phyloP scores from a whole-genome alignment of 2,888 invertebrate species.

The Meghimatium bilineatum region DNA sequence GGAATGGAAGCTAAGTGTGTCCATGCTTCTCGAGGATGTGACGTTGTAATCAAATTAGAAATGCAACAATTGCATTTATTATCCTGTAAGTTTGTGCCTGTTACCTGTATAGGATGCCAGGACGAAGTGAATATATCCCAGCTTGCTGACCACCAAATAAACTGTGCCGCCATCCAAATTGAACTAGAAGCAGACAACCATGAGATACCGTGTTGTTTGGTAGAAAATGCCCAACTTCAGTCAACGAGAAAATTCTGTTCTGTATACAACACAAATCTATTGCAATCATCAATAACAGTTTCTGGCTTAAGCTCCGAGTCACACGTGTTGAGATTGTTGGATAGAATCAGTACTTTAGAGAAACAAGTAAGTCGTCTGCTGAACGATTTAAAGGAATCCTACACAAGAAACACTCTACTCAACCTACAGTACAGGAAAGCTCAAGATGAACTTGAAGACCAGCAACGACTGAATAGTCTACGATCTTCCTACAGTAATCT shows the following conservation, averaged over 20 bases:
- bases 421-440: constrained; percentile 38
- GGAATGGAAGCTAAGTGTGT: constrained; percentile 69
- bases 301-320: not conserved
- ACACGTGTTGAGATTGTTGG: constrained; percentile 58
- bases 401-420: constrained; percentile 65
- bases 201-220: not conserved
- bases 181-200: constrained; percentile 63
- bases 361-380: constrained; percentile 65
- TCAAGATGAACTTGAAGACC: constrained; percentile 27
- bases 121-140: constrained; percentile 61
- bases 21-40: constrained; percentile 65
- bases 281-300: not conserved
- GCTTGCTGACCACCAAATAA: constrained; percentile 69
- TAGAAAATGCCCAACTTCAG: not conserved
- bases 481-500: not conserved
- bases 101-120: constrained; percentile 71
- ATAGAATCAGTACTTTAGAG: constrained; percentile 68
- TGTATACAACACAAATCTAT: not conserved
- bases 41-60: constrained; percentile 65
- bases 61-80: constrained; percentile 59
- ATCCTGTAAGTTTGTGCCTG: constrained; percentile 65
- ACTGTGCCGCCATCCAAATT: constrained; percentile 79
- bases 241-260: not conserved
- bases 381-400: constrained; percentile 68
- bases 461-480: constrained; percentile 31